Percentiles rank a stretch among this genome's conserved stretches.
These are phyloP conservation scores for Drymonia ruficornis DNA, from an alignment of 2,888 invertebrate genomes.

Conservation along the genomic window DNA sequence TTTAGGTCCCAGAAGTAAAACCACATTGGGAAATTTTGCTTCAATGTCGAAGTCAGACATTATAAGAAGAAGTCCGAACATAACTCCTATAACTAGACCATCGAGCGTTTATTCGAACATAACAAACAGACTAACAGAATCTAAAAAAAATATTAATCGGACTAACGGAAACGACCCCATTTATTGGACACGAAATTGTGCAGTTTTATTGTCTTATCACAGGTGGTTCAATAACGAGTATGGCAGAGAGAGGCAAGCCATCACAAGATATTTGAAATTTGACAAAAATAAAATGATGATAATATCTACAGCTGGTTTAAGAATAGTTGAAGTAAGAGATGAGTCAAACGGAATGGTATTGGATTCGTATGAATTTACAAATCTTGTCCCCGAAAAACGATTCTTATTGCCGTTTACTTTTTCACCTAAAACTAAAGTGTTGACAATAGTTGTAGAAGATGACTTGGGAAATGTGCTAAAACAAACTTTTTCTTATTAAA, in stretches of 20 bases:
- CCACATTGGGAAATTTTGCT: conserved; percentile 79
- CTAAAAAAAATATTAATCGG: conserved; percentile 71
- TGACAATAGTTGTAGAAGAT: conserved; percentile 88
- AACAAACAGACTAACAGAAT: conserved; percentile 73
- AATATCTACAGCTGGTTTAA: conserved; percentile 86
- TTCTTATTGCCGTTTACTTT: conserved; percentile 84
- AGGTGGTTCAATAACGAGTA: conserved; percentile 85
- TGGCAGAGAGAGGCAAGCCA: conserved; percentile 81
- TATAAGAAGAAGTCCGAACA: conserved; percentile 76
- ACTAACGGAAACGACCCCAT: conserved; percentile 82
- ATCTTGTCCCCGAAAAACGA: conserved; percentile 83
- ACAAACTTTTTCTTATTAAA: conserved; percentile 84
- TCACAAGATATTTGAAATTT: conserved; percentile 80
- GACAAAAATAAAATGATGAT: conserved; percentile 86
- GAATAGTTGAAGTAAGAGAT: conserved; percentile 87
- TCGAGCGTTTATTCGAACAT: conserved; percentile 79
- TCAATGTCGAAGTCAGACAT: conserved; percentile 77
- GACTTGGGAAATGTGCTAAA: conserved; percentile 88
- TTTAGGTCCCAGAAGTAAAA: conserved; percentile 81
- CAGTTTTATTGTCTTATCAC: conserved; percentile 87
- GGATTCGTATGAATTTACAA: conserved; percentile 86
- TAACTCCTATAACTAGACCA: conserved; percentile 81
- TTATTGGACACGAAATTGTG: conserved; percentile 87
- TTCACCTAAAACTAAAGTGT: conserved; percentile 74
- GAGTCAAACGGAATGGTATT: conserved; percentile 86